Conservation (phyloP, 2,113 vertebrate genomes). For the Seriola quinqueradiata region DNA sequence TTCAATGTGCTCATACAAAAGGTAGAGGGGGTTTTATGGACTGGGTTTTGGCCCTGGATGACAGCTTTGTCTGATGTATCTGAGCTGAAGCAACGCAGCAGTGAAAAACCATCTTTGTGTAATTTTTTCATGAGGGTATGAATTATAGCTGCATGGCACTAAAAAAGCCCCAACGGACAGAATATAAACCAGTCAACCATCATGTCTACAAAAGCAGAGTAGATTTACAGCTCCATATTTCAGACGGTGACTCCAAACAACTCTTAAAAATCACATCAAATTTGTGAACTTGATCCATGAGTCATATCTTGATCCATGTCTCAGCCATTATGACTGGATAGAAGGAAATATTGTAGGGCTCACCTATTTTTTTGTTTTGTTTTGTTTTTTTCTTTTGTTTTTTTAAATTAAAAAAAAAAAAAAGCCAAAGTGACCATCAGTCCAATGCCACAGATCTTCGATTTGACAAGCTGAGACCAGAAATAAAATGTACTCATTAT, state of each 20-base stretch:
- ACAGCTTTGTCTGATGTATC: slow-evolving; percentile 16
- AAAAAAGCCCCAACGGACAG: neutral
- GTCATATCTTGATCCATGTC: neutral
- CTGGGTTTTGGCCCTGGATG: slow-evolving; percentile 16
- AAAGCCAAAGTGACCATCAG: too few species aligned
- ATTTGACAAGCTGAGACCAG: too few species aligned
- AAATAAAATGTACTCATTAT: too few species aligned
- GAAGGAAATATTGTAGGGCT: neutral
- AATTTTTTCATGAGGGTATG: slow-evolving; percentile 42
- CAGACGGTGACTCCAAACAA: neutral
- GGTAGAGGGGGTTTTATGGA: neutral
- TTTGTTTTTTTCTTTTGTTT: too few species aligned
- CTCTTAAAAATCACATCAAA: neutral
- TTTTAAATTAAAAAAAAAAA: too few species aligned
- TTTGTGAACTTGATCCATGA: neutral
- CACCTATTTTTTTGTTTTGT: too few species aligned
- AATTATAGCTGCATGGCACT: slow-evolving; percentile 31
- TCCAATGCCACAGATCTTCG: too few species aligned
- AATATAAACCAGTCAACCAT: neutral
- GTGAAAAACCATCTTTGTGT: slow-evolving; percentile 24
- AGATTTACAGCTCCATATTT: neutral
- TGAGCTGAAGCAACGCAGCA: neutral
- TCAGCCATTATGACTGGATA: neutral
- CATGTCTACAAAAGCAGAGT: slow-evolving; percentile 1
- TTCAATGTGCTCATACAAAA: slow-evolving; percentile 18